phyloP scores from a whole-genome alignment of 2,888 invertebrate genomes.

The Salpingus planirostris region DNA sequence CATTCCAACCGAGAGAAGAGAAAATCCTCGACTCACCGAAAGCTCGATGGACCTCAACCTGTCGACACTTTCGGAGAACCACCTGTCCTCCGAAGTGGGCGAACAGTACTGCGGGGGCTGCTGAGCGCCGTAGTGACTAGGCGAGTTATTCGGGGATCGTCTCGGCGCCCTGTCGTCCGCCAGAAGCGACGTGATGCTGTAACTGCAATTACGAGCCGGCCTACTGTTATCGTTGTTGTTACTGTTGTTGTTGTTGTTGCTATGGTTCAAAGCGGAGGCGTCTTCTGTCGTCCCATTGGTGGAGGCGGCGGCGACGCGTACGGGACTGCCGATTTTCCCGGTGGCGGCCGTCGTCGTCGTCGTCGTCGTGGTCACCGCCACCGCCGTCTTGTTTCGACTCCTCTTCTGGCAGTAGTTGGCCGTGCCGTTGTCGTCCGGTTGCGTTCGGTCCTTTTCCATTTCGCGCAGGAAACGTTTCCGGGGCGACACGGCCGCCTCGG shows the following conservation, averaged over 20 bases:
- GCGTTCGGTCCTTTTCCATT: constrained; percentile 48
- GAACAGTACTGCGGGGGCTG: constrained; percentile 43
- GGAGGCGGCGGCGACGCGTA: constrained; percentile 16
- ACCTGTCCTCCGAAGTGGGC: constrained; percentile 37
- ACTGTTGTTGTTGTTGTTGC: background rate
- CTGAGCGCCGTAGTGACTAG: constrained; percentile 33
- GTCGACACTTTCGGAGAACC: constrained; percentile 40
- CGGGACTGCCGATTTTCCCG: constrained; percentile 23
- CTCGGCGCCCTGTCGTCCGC: constrained; percentile 47
- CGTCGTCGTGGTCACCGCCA: constrained; percentile 5
- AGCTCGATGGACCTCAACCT: constrained; percentile 38
- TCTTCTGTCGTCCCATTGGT: background rate
- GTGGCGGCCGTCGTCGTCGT: constrained; percentile 2
- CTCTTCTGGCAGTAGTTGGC: constrained; percentile 35
- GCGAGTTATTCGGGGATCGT: constrained; percentile 35
- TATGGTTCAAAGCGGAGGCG: background rate
- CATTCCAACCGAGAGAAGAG: constrained; percentile 1
- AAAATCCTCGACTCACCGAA: constrained; percentile 34
- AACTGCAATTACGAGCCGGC: constrained; percentile 51
- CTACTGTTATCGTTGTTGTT: constrained; percentile 18
- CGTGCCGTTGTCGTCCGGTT: constrained; percentile 26
- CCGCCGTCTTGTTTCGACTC: constrained; percentile 28
- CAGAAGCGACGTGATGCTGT: constrained; percentile 77
- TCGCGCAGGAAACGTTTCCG: constrained; percentile 72
- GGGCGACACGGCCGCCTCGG: constrained; percentile 60